Evolutionary conservation across 2,797 vertebrate genomes (phyloP).

Genomic region (Trichosurus vulpecula): DNA sequence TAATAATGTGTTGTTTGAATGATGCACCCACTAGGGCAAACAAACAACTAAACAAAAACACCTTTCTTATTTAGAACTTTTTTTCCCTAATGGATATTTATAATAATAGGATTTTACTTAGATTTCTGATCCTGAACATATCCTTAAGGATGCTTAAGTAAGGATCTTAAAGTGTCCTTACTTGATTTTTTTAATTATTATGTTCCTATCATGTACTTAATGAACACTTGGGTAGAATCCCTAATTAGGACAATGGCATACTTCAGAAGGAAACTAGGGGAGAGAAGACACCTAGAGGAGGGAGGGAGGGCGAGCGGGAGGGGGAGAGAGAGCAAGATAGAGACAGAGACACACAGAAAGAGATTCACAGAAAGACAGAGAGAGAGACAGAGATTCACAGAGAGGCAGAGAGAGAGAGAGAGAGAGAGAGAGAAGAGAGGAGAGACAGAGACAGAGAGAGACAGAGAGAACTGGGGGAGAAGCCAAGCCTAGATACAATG

Average conservation of each 20-base stretch:
- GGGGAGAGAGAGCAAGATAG: background rate
- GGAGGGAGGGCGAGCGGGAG: background rate
- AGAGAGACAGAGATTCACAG: background rate
- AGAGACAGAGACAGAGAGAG: background rate
- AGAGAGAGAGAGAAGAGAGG: background rate
- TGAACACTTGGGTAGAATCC: background rate
- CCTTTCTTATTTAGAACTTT: background rate
- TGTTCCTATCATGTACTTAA: background rate
- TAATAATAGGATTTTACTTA: background rate
- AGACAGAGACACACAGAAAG: background rate
- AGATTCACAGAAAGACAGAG: background rate
- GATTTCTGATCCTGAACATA: conserved; percentile 19
- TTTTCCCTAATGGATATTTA: conserved; percentile 6
- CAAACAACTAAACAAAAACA: background rate
- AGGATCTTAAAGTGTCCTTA: background rate
- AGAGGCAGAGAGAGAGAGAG: too few species aligned
- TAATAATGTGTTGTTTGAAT: background rate
- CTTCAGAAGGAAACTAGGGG: background rate
- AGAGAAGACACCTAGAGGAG: background rate
- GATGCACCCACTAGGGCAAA: background rate
- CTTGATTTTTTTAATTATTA: background rate
- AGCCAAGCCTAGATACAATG: background rate
- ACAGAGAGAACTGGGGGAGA: too few species aligned
- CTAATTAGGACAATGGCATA: background rate
- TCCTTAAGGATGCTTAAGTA: background rate